Percentiles rank a stretch among this genome's conserved stretches.
Conservation (phyloP, 2,113 vertebrate species). For the Phalacrocorax aristotelis region DNA sequence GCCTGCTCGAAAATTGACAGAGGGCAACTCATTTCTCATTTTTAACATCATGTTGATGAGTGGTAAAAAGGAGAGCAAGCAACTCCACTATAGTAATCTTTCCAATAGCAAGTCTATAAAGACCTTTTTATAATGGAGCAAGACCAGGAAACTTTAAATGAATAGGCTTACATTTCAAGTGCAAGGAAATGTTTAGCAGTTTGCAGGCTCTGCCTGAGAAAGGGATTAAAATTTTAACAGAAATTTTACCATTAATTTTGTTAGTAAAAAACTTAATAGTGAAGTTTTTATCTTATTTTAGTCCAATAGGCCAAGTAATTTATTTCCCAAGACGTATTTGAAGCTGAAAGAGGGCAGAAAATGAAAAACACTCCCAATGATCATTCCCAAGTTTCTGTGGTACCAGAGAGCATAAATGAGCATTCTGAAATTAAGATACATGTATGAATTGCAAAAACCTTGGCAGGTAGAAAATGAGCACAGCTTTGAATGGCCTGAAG, state of each 20-base stretch:
- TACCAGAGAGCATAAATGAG: neutral
- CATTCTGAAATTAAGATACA: conserved; percentile 26
- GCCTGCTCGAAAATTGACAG: neutral
- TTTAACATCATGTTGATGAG: neutral
- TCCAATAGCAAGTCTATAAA: neutral
- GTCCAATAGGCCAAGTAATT: neutral
- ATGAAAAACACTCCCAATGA: neutral
- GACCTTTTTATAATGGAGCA: neutral
- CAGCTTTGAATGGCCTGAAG: neutral
- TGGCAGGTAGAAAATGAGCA: neutral
- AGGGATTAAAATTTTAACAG: neutral
- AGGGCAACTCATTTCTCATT: neutral
- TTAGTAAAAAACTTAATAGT: neutral
- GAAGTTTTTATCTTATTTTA: conserved; percentile 6
- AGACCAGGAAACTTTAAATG: neutral
- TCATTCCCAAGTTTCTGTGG: neutral
- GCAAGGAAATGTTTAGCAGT: neutral
- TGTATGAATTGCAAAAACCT: neutral
- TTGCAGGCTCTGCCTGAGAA: neutral
- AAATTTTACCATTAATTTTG: neutral
- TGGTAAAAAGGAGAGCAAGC: neutral
- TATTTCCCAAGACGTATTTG: neutral
- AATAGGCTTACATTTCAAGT: neutral
- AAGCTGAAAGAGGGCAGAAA: neutral
- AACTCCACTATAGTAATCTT: neutral